Conservation (phyloP, 2,797 vertebrate genomes). For the Mus spretus region DNA sequence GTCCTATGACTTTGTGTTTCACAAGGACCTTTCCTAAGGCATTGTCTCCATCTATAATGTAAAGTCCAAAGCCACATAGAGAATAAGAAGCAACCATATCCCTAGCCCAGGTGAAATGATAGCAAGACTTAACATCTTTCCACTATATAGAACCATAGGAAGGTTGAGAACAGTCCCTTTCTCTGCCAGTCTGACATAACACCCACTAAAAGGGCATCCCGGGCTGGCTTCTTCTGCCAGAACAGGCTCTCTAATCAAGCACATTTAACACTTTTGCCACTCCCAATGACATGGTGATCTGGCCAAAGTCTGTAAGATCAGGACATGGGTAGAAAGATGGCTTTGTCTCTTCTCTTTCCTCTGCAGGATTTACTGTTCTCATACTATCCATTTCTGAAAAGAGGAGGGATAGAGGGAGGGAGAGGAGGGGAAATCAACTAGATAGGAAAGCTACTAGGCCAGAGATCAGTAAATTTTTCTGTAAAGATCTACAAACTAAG, state of each 20-base stretch:
- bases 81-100: not conserved
- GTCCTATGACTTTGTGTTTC: not conserved
- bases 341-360: not conserved
- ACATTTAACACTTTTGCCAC: not conserved
- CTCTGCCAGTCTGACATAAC: not conserved
- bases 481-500: not conserved
- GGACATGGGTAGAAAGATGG: accelerated
- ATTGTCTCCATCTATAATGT: not conserved
- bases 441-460: not conserved
- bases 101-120: not conserved
- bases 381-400: not conserved
- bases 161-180: not conserved
- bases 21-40: not conserved
- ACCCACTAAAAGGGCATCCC: not conserved
- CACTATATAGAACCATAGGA: not conserved
- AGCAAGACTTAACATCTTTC: not conserved
- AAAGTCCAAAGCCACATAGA: not conserved
- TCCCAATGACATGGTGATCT: not conserved
- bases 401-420: too few relatives aligned
- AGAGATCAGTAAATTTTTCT: not conserved
- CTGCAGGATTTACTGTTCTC: not conserved
- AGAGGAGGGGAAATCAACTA: not conserved
- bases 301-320: not conserved
- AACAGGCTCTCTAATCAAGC: not conserved
- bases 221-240: not conserved